phyloP scores from a whole-genome alignment of 2,888 invertebrate species.

The Synanthedon vespiformis region DNA sequence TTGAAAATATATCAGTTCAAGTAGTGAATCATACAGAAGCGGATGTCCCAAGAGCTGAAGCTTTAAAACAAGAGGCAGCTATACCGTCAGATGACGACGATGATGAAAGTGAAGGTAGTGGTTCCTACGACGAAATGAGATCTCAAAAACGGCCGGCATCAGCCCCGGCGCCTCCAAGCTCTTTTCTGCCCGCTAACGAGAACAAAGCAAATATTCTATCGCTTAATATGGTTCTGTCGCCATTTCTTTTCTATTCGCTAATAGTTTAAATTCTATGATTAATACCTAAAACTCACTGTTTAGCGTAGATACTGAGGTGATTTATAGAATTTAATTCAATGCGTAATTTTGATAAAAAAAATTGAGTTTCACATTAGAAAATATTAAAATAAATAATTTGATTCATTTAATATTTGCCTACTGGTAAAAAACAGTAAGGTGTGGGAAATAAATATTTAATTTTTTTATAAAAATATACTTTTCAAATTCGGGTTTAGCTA shows the following conservation, averaged over 20 bases:
- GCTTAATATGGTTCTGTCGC: conserved; percentile 11
- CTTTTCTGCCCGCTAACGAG: conserved; percentile 44
- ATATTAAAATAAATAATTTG: too few species aligned
- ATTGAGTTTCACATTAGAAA: too few species aligned
- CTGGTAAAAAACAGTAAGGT: too few species aligned
- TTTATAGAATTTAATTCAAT: too few species aligned
- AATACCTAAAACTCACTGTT: background rate
- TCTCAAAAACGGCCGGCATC: conserved; percentile 33
- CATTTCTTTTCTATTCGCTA: conserved; percentile 8
- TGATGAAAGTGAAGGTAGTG: conserved; percentile 56
- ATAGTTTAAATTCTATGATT: background rate
- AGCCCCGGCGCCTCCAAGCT: conserved; percentile 53
- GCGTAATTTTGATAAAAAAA: too few species aligned
- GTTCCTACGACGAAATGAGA: conserved; percentile 38
- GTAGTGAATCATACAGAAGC: conserved; percentile 9
- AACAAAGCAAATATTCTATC: conserved; percentile 26
- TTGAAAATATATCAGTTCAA: background rate
- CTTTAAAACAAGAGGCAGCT: conserved; percentile 45
- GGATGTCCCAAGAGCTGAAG: conserved; percentile 35
- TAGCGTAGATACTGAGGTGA: too few species aligned
- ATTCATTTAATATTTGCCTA: too few species aligned
- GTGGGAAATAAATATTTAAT: too few species aligned
- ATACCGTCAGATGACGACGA: conserved; percentile 58
- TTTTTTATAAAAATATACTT: too few species aligned
- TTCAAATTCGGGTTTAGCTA: too few species aligned